Evolutionary conservation across 2,113 vertebrate species (phyloP).

Genomic region (Leiothrix lutea): DNA sequence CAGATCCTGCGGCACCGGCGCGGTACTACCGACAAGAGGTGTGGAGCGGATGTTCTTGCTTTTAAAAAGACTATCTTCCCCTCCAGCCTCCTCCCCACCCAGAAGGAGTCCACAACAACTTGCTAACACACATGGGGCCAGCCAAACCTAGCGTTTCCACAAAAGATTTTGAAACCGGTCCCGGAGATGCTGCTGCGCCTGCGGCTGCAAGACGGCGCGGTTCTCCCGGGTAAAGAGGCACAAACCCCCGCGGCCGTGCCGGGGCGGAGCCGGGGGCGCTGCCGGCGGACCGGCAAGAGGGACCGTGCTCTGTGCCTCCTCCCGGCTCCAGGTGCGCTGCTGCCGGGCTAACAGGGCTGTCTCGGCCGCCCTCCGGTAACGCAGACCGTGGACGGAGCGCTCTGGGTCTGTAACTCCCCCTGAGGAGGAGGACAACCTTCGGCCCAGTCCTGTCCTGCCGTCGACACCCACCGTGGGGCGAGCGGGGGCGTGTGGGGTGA

Average conservation of each 20-base stretch:
- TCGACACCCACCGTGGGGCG: not conserved
- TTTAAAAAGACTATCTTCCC: not conserved
- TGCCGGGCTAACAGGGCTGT: not conserved
- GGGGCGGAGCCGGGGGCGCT: not conserved
- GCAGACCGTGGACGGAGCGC: too few relatives aligned
- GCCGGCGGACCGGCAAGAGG: not conserved
- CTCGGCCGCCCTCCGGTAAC: not conserved
- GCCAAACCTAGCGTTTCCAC: not conserved
- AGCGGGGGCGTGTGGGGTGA: not conserved
- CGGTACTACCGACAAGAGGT: not conserved
- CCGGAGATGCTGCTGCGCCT: not conserved
- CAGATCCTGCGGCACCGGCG: not conserved
- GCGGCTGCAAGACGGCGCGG: not conserved
- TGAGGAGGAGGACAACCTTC: not conserved
- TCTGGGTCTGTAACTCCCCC: accelerated
- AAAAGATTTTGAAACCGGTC: not conserved
- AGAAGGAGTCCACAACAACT: not conserved
- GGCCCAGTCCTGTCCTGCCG: not conserved
- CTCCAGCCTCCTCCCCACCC: not conserved
- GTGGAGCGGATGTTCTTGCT: not conserved
- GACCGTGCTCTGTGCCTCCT: not conserved
- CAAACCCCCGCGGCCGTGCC: not conserved
- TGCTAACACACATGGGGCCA: not conserved
- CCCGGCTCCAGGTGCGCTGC: not conserved
- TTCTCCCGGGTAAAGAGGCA: not conserved